These are phyloP conservation scores for Parambassis ranga DNA, from an alignment of 2,797 vertebrate genomes.

Conservation along the genomic window DNA sequence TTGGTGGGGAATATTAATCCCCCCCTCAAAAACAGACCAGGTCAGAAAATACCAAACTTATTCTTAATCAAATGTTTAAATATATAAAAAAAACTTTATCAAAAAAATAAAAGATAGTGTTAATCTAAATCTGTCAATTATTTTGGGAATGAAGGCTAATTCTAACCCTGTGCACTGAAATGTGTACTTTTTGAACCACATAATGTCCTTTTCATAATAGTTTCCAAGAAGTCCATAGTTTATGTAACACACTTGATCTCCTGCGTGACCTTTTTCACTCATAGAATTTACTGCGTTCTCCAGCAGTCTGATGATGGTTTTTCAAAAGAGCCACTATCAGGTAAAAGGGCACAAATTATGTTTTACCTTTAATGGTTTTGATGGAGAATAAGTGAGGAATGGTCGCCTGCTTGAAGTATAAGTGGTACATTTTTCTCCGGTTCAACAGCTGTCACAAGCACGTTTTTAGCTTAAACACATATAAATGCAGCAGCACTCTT, in stretches of 20 bases:
- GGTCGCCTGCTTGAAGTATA: conserved; percentile 19
- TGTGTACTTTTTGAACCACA: background rate
- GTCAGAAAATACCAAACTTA: too few relatives aligned
- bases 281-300: conserved; percentile 11
- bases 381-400: conserved; percentile 20
- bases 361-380: conserved; percentile 35
- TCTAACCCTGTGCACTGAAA: background rate
- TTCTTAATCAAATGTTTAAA: too few relatives aligned
- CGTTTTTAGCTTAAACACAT: background rate
- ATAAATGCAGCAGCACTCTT: background rate
- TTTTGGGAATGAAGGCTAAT: background rate
- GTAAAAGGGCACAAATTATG: conserved; percentile 32
- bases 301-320: conserved; percentile 30
- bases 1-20: conserved; percentile 22
- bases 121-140: background rate
- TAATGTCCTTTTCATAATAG: background rate
- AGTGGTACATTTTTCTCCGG: conserved; percentile 2
- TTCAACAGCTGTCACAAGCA: background rate
- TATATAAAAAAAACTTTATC: too few relatives aligned
- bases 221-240: background rate
- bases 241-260: conserved; percentile 18
- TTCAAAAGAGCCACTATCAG: conserved; percentile 11
- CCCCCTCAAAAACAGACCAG: too few relatives aligned
- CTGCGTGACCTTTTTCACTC: conserved; percentile 25
- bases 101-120: too few relatives aligned